Base-by-base conservation (phyloP, 2,113 vertebrate species). In the Xiphias gladius region DNA sequence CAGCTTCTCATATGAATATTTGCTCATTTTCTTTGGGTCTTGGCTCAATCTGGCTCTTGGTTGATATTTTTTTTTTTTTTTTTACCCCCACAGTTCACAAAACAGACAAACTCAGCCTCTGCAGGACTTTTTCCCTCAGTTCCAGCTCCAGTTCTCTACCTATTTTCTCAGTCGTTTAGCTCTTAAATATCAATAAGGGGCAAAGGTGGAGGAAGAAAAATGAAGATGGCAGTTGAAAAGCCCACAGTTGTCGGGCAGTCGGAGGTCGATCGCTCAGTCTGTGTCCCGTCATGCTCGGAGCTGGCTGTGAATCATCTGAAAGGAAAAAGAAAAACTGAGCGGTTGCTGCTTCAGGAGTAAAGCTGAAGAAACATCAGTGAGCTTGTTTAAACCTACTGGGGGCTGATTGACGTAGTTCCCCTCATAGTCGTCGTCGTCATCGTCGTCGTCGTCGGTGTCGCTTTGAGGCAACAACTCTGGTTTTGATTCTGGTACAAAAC, bases 341-440 rank as follows among this genome's bases (percentile, higher is more conserved):
- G 0, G 13, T 22, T 1, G 54, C 22, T 13, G 32, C 35, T 26
- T 22, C 54, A 52, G 50, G 16, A 2, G 16, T n/a, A 7, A 39
- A 22, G 1, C 16, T 20, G 0, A 7, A 43, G 41, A 43, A 52
- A 35, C 13, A 17, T 22, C 5, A 17, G 7, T 2, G 58, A 62
- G 43, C 14, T 19, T 1, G 3, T 43, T 7, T 24, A 1, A 5
- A 70, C 80, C 35, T 68, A 88, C 78, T 11, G 59, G 19, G 12
- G 50, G 74, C 50, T 88, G 83, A 6, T 91, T 91, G 30, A 91
- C 90, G n/a, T 91, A 88, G 71, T 77, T 88, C 5, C 39, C 72
- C 1, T 82, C 73, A 1, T 87, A 85, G 1, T 85, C 82, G 0
- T 78, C 70, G 0, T 82, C 74, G 0, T 73, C 68, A 0, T 73